Base-by-base conservation (phyloP, 2,113 vertebrate species). In the Meriones unguiculatus region DNA sequence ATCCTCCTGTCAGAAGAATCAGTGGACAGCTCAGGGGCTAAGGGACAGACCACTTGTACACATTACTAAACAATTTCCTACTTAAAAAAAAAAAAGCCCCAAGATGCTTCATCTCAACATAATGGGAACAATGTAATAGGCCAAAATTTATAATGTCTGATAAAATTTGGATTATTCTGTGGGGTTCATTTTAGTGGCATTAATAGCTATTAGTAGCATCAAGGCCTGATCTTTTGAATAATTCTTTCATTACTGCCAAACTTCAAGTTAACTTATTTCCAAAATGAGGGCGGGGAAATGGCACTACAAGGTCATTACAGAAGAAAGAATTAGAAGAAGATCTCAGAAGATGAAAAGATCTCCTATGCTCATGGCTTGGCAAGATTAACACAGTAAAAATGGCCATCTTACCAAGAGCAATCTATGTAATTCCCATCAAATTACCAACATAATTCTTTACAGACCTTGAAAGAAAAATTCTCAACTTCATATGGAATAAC, bases 1-100 rank as follows among this genome's bases (percentile, higher is more conserved):
- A 81, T 30, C 28, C 7, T 95, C 17, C 77, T 95, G 95, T 91
- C 81, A 76, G 72, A 93, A 93, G 75, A 93, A 97, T 96, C 78
- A 72, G 88, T 95, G 62, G 20, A 70, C 65, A 87, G 35, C 30
- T 67, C 12, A 69, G 4, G 64, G 50, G 17, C 67, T 88, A 89
- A 94, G 52, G 86, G 88, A 20, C 18, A 92, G 62, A 50, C 89
- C 15, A 82, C 35, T 76, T 77, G 10, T n/a, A 50, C 81, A 28
- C 38, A 78, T 95, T 91, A 54, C 18, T 86, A 86, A 96, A 38
- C 38, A 41, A 87, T 93, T 92, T 77, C 15, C 41, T 41, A 52
- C 78, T 95, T 93, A 41, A 3, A 67, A 4, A 73, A 9, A 22
- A 41, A 11, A 84, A 89, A 32, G 0, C 67, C 46, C 46, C 69